Conservation (phyloP, 2,888 invertebrate genomes). For the Hydrotaea diabolus region DNA sequence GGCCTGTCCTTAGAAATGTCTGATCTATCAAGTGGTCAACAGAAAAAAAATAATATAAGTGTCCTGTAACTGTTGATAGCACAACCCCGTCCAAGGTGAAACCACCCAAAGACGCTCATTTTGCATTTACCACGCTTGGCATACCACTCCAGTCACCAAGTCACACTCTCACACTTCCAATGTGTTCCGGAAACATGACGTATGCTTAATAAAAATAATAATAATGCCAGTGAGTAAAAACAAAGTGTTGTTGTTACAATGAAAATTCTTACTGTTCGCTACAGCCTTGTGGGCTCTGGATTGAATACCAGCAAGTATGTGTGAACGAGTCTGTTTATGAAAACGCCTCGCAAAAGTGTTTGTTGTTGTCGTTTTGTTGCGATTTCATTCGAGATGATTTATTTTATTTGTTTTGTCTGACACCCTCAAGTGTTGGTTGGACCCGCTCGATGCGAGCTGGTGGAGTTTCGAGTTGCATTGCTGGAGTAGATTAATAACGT, state of each 20-base stretch:
- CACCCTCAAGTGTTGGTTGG: constrained; percentile 75
- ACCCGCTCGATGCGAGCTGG: constrained; percentile 18
- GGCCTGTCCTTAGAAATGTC: too few relatives aligned
- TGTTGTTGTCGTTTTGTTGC: constrained; percentile 52
- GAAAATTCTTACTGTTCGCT: constrained; percentile 33
- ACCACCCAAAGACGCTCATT: too few relatives aligned
- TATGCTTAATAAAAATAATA: constrained; percentile 49
- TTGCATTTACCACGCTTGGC: background rate
- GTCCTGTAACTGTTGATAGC: too few relatives aligned
- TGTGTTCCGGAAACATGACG: constrained; percentile 28
- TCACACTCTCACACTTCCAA: background rate
- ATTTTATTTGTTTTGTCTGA: constrained; percentile 79
- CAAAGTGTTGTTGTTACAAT: constrained; percentile 12
- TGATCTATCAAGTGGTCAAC: too few relatives aligned
- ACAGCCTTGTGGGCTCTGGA: background rate
- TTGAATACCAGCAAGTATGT: background rate
- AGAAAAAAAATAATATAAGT: too few relatives aligned
- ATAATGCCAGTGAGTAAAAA: constrained; percentile 21
- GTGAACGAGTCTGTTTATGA: constrained; percentile 9
- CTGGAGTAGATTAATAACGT: constrained; percentile 59
- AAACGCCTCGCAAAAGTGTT: constrained; percentile 25
- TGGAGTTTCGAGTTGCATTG: constrained; percentile 41
- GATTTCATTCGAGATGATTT: constrained; percentile 73
- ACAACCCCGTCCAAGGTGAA: too few relatives aligned
- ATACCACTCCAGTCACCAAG: background rate